phyloP scores from a whole-genome alignment of 2,797 vertebrate genomes.

The Chlorospingus semifuscus region DNA sequence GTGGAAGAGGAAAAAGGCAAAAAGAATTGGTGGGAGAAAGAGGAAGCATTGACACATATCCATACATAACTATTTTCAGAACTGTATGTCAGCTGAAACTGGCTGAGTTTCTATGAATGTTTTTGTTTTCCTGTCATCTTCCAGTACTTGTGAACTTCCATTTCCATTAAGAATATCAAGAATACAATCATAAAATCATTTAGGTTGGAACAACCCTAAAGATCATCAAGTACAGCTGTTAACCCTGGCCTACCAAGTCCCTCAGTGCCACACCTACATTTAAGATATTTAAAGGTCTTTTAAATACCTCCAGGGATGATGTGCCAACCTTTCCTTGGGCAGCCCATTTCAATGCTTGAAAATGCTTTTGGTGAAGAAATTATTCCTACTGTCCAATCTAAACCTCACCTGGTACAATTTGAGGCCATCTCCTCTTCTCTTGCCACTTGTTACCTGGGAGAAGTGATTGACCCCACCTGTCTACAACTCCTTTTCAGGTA shows the following conservation, averaged over 20 bases:
- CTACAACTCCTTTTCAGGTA: background rate
- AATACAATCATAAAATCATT: background rate
- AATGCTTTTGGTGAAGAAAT: fast-evolving
- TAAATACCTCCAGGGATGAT: background rate
- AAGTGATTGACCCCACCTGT: fast-evolving
- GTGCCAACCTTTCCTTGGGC: background rate
- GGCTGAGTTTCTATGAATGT: background rate
- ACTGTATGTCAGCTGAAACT: background rate
- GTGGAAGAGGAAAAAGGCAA: background rate
- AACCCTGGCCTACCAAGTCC: background rate
- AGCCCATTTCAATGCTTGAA: background rate
- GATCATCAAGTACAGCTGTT: fast-evolving
- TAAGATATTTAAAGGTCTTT: background rate
- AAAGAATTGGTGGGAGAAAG: background rate
- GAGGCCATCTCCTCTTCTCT: background rate
- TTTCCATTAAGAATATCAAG: background rate
- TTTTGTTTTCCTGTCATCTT: background rate
- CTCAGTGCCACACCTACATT: background rate
- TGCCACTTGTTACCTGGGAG: background rate
- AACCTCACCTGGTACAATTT: background rate
- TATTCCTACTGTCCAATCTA: background rate
- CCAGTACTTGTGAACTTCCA: background rate
- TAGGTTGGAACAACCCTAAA: background rate
- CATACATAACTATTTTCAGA: background rate
- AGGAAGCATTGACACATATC: background rate